Evolutionary conservation across 2,113 vertebrate species (phyloP), one percentile per base, ranked within the genome.

Genomic region (Gulo gulo): DNA sequence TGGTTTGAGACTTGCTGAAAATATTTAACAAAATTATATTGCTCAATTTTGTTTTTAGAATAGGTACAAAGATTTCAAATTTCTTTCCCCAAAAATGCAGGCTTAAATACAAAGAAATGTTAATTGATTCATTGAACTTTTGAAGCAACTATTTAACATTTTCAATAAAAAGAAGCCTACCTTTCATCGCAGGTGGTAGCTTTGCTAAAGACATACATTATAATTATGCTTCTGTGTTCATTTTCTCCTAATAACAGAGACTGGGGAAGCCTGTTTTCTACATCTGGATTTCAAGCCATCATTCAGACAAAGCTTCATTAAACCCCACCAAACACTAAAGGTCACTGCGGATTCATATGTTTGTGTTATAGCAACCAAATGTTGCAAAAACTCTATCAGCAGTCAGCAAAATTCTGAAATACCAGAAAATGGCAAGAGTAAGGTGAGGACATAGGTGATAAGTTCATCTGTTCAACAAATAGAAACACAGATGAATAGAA

Each of bases 71-170:
- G 9, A 24, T 88, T 86, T 85, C 42, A 86, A 87, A 69, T 96
- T 94, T 92, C 45, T 88, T 52, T 16, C 26, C 47, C 69, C 15
- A 0, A 71, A 96, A 97, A 97, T 89, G 34, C 63, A 96, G 92
- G 91, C 65, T 96, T 96, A 96, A 98, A 97, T 89, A 93, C 50
- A 91, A 97, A 97, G 97, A 98, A 98, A 98, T 98, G 97, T 98
- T 98, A 97, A 98, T 98, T 96, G 97, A 98, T 97, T 97, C 97
- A 95, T 96, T 98, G 98, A 98, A 98, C 97, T 98, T 98, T 98
- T 92, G 94, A 93, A 94, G 96, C 93, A 96, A 97, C 97, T 96
- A 95, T 98, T 98, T 98, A 98, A 98, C 97, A 98, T 98, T 98
- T 98, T 96, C 95, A 97, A 96, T 97, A 97, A 98, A 98, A 97